These are phyloP conservation scores for Drosophila pallidifrons DNA, from an alignment of 1,140 invertebrate genomes.

Conservation along the genomic window DNA sequence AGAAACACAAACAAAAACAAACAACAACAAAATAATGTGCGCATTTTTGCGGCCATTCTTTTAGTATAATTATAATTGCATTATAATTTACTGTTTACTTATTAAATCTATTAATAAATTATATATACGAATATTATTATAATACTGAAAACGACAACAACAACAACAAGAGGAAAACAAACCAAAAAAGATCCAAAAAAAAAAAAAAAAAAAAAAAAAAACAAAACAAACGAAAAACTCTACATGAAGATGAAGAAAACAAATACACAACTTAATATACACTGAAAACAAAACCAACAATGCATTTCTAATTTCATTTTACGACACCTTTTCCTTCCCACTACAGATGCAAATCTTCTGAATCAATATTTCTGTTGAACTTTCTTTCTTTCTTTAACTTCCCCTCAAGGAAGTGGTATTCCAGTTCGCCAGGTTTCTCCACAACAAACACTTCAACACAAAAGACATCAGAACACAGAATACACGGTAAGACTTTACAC, in stretches of 20 bases:
- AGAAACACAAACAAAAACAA: not conserved
- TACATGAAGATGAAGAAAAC: conserved; percentile 71
- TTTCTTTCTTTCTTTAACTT: not conserved
- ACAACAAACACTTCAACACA: conserved; percentile 20
- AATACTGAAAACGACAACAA: conserved; percentile 47
- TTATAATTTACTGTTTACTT: conserved; percentile 68
- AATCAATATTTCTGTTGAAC: not conserved
- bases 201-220: conserved; percentile 43
- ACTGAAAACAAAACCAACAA: conserved; percentile 76
- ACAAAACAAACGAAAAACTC: conserved; percentile 53
- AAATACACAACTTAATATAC: conserved; percentile 84
- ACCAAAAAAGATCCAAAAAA: conserved; percentile 12
- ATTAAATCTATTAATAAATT: conserved; percentile 65
- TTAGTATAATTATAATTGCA: conserved; percentile 68
- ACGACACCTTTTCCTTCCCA: conserved; percentile 11
- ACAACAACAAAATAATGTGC: conserved; percentile 22
- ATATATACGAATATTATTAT: conserved; percentile 72
- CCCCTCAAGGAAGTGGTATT: not conserved
- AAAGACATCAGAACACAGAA: conserved; percentile 15
- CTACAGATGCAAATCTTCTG: not conserved
- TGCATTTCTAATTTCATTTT: conserved; percentile 75
- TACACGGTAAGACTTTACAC: conserved; percentile 28
- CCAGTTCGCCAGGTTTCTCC: conserved; percentile 9
- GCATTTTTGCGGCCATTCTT: conserved; percentile 55
- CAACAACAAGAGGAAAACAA: conserved; percentile 20